Percentiles rank a stretch among this genome's conserved stretches.
Evolutionary conservation across 1,140 invertebrate genomes (phyloP).

Genomic region (Galendromus occidentalis): DNA sequence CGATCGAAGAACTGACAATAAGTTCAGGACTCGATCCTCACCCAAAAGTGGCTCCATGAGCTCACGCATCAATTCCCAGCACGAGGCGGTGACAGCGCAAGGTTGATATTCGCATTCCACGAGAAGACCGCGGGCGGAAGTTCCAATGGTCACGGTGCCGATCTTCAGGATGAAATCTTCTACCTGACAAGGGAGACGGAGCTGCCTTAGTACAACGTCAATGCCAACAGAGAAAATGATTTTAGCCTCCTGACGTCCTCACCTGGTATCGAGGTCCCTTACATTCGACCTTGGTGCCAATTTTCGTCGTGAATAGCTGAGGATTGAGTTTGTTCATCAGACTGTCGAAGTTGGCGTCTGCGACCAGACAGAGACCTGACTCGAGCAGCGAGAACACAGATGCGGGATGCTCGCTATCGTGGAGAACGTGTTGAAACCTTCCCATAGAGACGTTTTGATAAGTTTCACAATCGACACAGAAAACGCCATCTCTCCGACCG

Average conservation of each 20-base stretch:
- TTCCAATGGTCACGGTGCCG: slow-evolving; percentile 72
- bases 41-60: slow-evolving; percentile 79
- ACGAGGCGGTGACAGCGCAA: slow-evolving; percentile 59
- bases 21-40: slow-evolving; percentile 23
- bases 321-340: slow-evolving; percentile 71
- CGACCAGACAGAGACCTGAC: slow-evolving; percentile 46
- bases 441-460: slow-evolving; percentile 43
- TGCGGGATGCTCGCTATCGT: slow-evolving; percentile 84
- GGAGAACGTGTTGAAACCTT: slow-evolving; percentile 65
- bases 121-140: slow-evolving; percentile 79
- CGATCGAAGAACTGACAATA: background rate
- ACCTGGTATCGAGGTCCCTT: slow-evolving; percentile 80
- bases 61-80: slow-evolving; percentile 77
- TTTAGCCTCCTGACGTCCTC: background rate
- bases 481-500: slow-evolving; percentile 63
- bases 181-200: background rate
- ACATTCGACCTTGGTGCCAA: slow-evolving; percentile 52
- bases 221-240: background rate
- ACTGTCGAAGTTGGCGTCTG: slow-evolving; percentile 75
- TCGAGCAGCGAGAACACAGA: slow-evolving; percentile 81
- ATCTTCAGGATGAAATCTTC: slow-evolving; percentile 86
- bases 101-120: slow-evolving; percentile 80
- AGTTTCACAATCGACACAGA: slow-evolving; percentile 82
- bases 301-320: slow-evolving; percentile 74
- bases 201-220: background rate